A percentile compares a stretch with the other conserved stretches of the same genome.
Evolutionary conservation across 2,113 vertebrate genomes (phyloP).

Genomic region (Xenopus laevis): DNA sequence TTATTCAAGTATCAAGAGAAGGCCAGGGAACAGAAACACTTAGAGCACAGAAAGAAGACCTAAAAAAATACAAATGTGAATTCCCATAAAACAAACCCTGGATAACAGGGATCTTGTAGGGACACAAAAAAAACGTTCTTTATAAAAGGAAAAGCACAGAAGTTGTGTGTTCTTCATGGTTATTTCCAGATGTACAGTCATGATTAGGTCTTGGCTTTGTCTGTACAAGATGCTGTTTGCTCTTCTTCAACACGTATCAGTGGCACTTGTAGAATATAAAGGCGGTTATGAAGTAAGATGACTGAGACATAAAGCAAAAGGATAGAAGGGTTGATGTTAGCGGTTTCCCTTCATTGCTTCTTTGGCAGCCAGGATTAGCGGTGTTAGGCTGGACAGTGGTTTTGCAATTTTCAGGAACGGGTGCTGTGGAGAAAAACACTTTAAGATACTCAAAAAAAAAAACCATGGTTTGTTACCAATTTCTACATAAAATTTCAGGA

Average conservation of each 20-base stretch:
- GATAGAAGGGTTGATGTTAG: slow-evolving; percentile 59
- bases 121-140: slow-evolving; percentile 15
- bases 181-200: not conserved
- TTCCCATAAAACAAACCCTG: slow-evolving; percentile 33
- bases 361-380: slow-evolving; percentile 96
- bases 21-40: slow-evolving; percentile 27
- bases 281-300: slow-evolving; percentile 13
- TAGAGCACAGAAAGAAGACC: slow-evolving; percentile 9
- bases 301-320: slow-evolving; percentile 45
- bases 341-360: slow-evolving; percentile 98
- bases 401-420: slow-evolving; percentile 97
- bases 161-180: slow-evolving; percentile 6
- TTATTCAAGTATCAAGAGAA: slow-evolving; percentile 46
- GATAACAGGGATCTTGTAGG: slow-evolving; percentile 4
- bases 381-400: slow-evolving; percentile 94
- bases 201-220: not conserved
- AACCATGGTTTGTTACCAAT: too few species aligned
- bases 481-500: too few species aligned
- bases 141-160: slow-evolving; percentile 11
- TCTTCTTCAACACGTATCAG: not conserved
- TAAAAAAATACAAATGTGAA: slow-evolving; percentile 7
- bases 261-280: slow-evolving; percentile 24
- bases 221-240: not conserved
- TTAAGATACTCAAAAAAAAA: too few species aligned
- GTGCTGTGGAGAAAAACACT: slow-evolving; percentile 69